Percentiles rank a stretch among this genome's conserved stretches.
Conservation (phyloP, 2,797 vertebrate genomes). For the Limnodromus scolopaceus region DNA sequence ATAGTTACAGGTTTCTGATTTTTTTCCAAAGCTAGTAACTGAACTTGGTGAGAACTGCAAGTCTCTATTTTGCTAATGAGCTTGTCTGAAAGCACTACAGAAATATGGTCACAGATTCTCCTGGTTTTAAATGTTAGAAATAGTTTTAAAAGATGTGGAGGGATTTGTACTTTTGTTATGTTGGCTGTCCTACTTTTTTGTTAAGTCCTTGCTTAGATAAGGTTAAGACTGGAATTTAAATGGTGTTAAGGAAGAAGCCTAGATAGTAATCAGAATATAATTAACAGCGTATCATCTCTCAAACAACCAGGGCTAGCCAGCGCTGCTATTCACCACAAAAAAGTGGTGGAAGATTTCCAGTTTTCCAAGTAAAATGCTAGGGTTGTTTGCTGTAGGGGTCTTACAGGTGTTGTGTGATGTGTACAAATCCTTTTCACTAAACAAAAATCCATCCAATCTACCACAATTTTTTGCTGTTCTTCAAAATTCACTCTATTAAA, state of each 20-base stretch:
- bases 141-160: not conserved
- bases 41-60: not conserved
- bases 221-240: constrained; percentile 46
- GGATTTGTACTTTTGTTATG: not conserved
- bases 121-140: not conserved
- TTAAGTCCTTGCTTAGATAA: constrained; percentile 17
- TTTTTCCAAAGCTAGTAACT: not conserved
- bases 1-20: not conserved
- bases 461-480: not conserved
- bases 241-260: constrained; percentile 23
- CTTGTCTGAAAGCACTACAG: not conserved
- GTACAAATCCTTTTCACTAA: not conserved
- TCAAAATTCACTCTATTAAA: not conserved
- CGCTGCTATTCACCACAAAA: not conserved
- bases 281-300: constrained; percentile 33
- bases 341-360: not conserved
- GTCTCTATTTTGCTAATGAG: not conserved
- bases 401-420: not conserved
- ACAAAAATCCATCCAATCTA: not conserved
- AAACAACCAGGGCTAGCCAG: not conserved
- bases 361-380: not conserved
- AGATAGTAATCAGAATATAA: constrained; percentile 59
- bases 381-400: rapidly evolving
- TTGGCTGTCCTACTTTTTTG: constrained; percentile 26
- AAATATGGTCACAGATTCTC: not conserved